Evolutionary conservation across 1,140 invertebrate species (phyloP).

Genomic region (Parasteatoda tepidariorum): DNA sequence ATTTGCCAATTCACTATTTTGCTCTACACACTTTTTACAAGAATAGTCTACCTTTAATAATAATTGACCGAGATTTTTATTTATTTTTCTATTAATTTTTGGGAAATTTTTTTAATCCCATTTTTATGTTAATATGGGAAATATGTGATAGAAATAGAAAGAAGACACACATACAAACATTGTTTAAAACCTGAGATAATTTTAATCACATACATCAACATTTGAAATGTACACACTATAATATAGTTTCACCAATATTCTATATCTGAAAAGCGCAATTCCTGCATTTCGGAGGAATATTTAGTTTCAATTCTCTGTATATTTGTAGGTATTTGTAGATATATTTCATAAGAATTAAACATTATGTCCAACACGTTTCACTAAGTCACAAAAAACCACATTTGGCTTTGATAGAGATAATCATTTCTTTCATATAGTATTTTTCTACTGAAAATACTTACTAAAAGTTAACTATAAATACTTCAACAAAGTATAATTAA

Average conservation of each 20-base stretch:
- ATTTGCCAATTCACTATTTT: no score
- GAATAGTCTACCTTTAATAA: no score
- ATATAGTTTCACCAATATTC: constrained; percentile 7
- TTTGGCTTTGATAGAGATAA: constrained; percentile 26
- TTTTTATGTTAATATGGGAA: no score
- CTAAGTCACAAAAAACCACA: constrained; percentile 12
- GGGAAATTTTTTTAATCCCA: no score
- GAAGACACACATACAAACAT: no score
- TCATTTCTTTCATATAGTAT: background rate
- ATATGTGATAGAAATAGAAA: no score
- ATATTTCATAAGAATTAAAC: background rate
- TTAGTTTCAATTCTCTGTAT: constrained; percentile 4
- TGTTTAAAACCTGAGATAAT: constrained; percentile 50
- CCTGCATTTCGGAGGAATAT: constrained; percentile 11
- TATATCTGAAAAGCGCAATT: constrained; percentile 34
- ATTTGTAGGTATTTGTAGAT: background rate
- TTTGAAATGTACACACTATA: constrained; percentile 56
- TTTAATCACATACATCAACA: constrained; percentile 56
- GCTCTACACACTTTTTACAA: no score
- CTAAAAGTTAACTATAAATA: background rate
- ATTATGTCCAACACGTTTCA: background rate
- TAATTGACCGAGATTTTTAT: no score
- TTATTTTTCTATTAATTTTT: no score
- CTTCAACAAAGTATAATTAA: background rate
- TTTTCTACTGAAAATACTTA: constrained; percentile 1